A percentile compares a stretch with the other conserved stretches of the same genome.
Evolutionary conservation across 2,888 invertebrate species (phyloP).

Genomic region (Hyles lineata): DNA sequence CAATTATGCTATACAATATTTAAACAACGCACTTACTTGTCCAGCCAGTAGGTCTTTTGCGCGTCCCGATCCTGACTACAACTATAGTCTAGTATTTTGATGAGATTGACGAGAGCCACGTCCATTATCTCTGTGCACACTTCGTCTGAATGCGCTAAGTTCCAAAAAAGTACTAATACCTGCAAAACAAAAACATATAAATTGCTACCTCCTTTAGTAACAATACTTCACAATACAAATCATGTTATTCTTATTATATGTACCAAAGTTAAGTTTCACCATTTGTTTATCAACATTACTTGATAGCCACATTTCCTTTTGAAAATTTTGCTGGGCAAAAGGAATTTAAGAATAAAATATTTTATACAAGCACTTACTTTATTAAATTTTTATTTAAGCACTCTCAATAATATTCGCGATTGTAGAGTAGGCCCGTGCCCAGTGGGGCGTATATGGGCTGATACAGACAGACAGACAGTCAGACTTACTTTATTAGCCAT

Average conservation of each 20-base stretch:
- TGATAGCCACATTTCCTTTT: neutral
- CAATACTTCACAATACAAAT: neutral
- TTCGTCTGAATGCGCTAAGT: slow-evolving; percentile 97
- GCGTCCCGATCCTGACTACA: slow-evolving; percentile 98
- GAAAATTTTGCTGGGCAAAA: neutral
- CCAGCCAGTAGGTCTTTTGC: slow-evolving; percentile 97
- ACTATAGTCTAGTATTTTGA: slow-evolving; percentile 98
- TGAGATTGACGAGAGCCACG: slow-evolving; percentile 96
- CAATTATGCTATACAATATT: neutral
- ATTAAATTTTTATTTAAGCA: too few relatives aligned
- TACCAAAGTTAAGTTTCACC: too few relatives aligned
- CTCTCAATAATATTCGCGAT: too few relatives aligned
- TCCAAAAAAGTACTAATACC: slow-evolving; percentile 97
- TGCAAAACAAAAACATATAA: slow-evolving; percentile 51
- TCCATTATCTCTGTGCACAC: slow-evolving; percentile 99
- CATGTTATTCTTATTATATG: too few relatives aligned
- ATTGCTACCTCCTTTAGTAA: neutral
- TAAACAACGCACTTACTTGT: slow-evolving; percentile 84
- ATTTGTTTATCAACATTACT: too few relatives aligned
- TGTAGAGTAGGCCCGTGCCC: too few relatives aligned
- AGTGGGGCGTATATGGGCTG: too few relatives aligned
- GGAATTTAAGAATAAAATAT: neutral
- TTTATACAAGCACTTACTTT: slow-evolving; percentile 86
- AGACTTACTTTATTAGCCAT: slow-evolving; percentile 97
- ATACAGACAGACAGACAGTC: too few relatives aligned